Conservation (phyloP, 1,140 invertebrate genomes). For the Drosophila paulistorum region DNA sequence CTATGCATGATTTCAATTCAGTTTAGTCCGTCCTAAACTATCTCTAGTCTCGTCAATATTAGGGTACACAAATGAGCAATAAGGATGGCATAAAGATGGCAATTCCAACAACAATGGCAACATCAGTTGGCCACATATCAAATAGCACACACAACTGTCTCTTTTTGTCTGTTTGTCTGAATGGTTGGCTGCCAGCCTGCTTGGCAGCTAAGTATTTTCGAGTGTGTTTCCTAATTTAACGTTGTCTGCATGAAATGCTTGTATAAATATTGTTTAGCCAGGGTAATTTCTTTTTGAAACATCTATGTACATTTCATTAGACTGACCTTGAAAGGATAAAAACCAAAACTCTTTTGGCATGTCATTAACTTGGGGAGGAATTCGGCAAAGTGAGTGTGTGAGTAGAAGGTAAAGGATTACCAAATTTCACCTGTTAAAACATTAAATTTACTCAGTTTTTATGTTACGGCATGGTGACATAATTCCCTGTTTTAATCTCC, state of each 20-base stretch:
- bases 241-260: constrained; percentile 27
- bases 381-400: neutral
- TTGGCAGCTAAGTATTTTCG: neutral
- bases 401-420: neutral
- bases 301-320: constrained; percentile 55
- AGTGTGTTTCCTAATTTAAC: constrained; percentile 47
- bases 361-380: neutral
- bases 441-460: neutral
- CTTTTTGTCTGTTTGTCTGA: neutral
- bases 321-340: constrained; percentile 28
- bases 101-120: constrained; percentile 49
- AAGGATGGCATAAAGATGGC: constrained; percentile 1
- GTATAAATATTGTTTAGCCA: constrained; percentile 50
- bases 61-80: constrained; percentile 12
- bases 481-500: constrained; percentile 25
- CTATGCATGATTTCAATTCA: too few relatives aligned
- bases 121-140: constrained; percentile 54
- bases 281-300: constrained; percentile 36
- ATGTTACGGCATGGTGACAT: neutral
- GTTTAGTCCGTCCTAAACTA: too few relatives aligned
- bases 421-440: neutral
- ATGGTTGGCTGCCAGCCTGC: neutral
- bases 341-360: neutral
- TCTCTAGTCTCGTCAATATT: neutral
- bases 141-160: constrained; percentile 9